Conservation (phyloP, 2,797 vertebrate species). For the Ptychobarbus kaznakovi region DNA sequence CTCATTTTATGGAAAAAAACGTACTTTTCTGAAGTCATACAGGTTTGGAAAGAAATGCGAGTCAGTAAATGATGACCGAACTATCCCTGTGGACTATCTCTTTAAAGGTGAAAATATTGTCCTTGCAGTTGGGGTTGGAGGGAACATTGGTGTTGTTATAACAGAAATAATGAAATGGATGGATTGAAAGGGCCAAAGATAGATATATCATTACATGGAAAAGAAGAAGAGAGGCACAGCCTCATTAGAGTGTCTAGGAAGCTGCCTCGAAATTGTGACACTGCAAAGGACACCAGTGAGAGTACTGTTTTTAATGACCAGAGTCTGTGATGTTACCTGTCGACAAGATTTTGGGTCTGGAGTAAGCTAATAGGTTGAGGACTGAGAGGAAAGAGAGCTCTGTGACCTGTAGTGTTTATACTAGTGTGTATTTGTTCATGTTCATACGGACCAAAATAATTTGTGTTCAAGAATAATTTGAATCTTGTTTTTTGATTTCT, state of each 20-base stretch:
- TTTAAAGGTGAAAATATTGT: conserved; percentile 8
- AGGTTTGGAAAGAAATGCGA: neutral
- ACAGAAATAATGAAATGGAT: conserved; percentile 51
- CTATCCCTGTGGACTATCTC: neutral
- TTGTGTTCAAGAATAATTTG: neutral
- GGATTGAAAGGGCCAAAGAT: conserved; percentile 37
- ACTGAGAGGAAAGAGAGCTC: conserved; percentile 6
- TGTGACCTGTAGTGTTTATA: neutral
- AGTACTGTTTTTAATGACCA: conserved; percentile 49
- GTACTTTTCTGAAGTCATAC: neutral
- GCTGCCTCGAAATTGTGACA: conserved; percentile 19
- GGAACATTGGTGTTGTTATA: conserved; percentile 34
- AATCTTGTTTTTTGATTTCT: neutral
- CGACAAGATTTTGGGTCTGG: conserved; percentile 9
- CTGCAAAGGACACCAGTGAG: conserved; percentile 28
- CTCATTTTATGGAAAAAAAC: neutral
- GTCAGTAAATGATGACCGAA: neutral
- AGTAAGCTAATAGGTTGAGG: conserved; percentile 26
- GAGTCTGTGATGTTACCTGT: conserved; percentile 45
- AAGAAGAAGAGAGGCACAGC: conserved; percentile 35
- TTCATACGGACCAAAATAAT: neutral
- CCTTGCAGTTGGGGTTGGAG: neutral
- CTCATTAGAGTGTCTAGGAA: conserved; percentile 52
- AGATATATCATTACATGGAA: conserved; percentile 39
- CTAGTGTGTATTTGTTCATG: neutral